Evolutionary conservation across 2,797 vertebrate genomes (phyloP).

Genomic region (Pseudochromis fuscus): DNA sequence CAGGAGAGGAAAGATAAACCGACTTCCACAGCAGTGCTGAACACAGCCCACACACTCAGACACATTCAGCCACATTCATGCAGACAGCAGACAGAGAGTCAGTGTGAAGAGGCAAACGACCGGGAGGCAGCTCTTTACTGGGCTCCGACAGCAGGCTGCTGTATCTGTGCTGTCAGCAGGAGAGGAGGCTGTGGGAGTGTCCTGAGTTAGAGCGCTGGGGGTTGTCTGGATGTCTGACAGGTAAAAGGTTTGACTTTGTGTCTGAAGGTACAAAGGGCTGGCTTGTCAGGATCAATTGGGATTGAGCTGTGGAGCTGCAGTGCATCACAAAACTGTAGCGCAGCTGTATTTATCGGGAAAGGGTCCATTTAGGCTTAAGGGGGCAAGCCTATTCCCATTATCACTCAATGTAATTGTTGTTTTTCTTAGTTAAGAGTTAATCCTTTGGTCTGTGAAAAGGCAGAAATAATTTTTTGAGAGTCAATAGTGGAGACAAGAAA

Average conservation of each 20-base stretch:
- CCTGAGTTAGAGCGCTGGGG: not conserved
- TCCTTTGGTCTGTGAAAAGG: not conserved
- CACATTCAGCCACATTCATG: constrained; percentile 34
- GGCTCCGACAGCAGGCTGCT: constrained; percentile 30
- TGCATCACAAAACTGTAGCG: too few relatives aligned
- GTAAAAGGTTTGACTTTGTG: not conserved
- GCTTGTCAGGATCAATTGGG: constrained; percentile 11
- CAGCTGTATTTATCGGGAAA: too few relatives aligned
- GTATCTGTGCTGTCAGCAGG: constrained; percentile 15
- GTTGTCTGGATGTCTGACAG: constrained; percentile 18
- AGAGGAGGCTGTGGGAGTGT: constrained; percentile 35
- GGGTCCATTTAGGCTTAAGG: not conserved
- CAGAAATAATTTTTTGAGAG: not conserved
- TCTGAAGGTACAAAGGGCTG: constrained; percentile 15
- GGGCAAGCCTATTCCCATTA: not conserved
- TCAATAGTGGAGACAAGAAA: too few relatives aligned
- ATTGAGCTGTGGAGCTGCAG: not conserved
- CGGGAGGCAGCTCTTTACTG: constrained; percentile 40
- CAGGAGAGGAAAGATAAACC: constrained; percentile 44
- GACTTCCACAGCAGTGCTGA: constrained; percentile 31
- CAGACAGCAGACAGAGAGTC: constrained; percentile 51
- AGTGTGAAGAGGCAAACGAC: constrained; percentile 53
- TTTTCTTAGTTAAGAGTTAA: not conserved
- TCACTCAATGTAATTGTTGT: not conserved
- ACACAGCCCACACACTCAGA: constrained; percentile 63